A percentile compares a stretch with the other conserved stretches of the same genome.
These are phyloP conservation scores for Martes martes DNA, from an alignment of 2,113 vertebrate species.

Conservation along the genomic window DNA sequence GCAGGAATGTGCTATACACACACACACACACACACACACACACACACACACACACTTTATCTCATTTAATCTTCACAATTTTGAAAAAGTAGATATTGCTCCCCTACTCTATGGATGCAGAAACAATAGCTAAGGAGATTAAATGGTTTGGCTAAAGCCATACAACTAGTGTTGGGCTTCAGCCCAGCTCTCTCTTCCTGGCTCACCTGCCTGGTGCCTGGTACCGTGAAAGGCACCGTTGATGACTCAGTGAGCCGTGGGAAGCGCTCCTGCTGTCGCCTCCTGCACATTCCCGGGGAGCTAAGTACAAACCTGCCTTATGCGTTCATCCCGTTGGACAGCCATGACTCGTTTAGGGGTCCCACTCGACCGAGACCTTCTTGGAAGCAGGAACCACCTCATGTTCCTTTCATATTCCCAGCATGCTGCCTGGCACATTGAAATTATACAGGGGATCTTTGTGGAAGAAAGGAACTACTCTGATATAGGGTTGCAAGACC, in stretches of 20 bases:
- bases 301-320: neutral
- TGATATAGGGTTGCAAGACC: neutral
- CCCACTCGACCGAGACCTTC: neutral
- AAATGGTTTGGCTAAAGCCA: neutral
- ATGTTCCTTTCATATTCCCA: neutral
- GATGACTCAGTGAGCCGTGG: neutral
- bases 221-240: too few species aligned
- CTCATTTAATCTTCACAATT: neutral
- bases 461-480: neutral
- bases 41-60: neutral
- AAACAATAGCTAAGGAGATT: neutral
- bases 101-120: neutral
- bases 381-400: neutral
- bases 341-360: neutral
- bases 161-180: neutral
- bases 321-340: rapidly evolving
- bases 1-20: neutral
- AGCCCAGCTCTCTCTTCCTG: too few species aligned
- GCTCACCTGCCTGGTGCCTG: neutral
- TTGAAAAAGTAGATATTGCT: neutral
- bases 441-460: neutral
- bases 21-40: neutral
- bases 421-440: neutral
- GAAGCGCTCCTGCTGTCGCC: neutral
- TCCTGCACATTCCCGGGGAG: neutral